These are phyloP conservation scores for Pseudachorutes palmiensis DNA, from an alignment of 1,140 invertebrate genomes.

Conservation along the genomic window DNA sequence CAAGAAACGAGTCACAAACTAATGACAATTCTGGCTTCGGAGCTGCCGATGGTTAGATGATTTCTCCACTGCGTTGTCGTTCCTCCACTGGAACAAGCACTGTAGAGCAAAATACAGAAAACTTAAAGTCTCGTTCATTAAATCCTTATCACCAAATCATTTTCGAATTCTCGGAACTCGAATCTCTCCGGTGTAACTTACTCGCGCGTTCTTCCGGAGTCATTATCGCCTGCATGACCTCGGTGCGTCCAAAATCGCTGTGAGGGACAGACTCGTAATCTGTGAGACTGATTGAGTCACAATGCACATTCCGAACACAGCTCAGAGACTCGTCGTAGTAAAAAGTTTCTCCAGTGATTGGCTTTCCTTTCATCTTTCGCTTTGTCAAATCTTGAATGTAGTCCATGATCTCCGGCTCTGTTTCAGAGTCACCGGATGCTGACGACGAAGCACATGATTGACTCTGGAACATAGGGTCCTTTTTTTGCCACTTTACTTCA, in stretches of 20 bases:
- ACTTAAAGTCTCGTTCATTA: too few species aligned
- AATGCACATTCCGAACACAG: not conserved
- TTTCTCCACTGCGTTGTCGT: too few species aligned
- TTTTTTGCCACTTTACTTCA: not conserved
- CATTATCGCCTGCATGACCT: not conserved
- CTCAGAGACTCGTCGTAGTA: not conserved
- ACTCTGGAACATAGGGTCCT: not conserved
- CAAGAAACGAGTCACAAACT: too few species aligned
- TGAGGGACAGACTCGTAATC: not conserved
- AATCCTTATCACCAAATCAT: too few species aligned
- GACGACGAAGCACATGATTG: not conserved
- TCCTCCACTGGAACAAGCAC: too few species aligned
- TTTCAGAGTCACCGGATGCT: not conserved
- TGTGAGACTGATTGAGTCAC: not conserved
- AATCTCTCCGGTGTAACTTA: not conserved
- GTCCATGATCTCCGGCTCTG: not conserved
- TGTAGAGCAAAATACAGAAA: too few species aligned
- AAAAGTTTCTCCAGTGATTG: not conserved
- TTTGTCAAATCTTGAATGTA: not conserved
- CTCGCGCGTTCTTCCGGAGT: not conserved
- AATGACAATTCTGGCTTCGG: too few species aligned
- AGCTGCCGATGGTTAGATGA: too few species aligned
- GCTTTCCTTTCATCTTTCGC: not conserved
- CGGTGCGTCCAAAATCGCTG: not conserved
- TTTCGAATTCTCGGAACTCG: too few species aligned